A percentile compares a stretch with the other conserved stretches of the same genome.
These are phyloP conservation scores for Cheilosia pagana DNA, from an alignment of 2,888 invertebrate species.

Conservation along the genomic window DNA sequence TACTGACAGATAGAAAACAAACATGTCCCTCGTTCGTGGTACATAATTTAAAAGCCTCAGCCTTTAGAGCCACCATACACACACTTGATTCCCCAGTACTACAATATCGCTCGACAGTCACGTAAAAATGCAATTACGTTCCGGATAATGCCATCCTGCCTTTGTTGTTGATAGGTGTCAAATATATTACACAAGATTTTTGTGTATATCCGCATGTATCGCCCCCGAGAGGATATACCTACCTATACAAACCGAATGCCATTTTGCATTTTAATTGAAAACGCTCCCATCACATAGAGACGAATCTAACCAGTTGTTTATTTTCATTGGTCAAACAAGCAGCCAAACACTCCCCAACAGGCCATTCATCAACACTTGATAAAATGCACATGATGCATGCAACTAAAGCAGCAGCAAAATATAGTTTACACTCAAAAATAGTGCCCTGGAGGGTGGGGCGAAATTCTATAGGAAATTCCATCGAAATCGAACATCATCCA, in stretches of 20 bases:
- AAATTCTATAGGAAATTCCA: conserved; percentile 10
- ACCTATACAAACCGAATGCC: conserved; percentile 41
- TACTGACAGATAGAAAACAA: conserved; percentile 54
- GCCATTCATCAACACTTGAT: conserved; percentile 56
- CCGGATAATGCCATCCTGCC: conserved; percentile 58
- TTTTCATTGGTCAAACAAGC: conserved; percentile 68
- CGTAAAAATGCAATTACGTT: conserved; percentile 79
- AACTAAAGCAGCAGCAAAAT: conserved; percentile 10
- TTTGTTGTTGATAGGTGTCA: conserved; percentile 66
- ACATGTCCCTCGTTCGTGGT: conserved; percentile 49
- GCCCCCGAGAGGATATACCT: conserved; percentile 23
- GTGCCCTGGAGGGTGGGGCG: conserved; percentile 1
- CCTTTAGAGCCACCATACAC: conserved; percentile 13
- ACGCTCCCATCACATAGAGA: not conserved
- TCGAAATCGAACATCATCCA: conserved; percentile 22
- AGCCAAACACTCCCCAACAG: conserved; percentile 49
- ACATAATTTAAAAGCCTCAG: conserved; percentile 49
- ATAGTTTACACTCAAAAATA: conserved; percentile 14
- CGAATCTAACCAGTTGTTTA: conserved; percentile 49
- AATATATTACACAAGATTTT: conserved; percentile 63
- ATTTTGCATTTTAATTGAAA: conserved; percentile 67
- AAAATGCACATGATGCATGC: conserved; percentile 23
- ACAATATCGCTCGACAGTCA: conserved; percentile 77
- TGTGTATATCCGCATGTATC: conserved; percentile 18
- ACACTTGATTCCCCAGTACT: conserved; percentile 31